Base-by-base conservation (phyloP, 2,797 vertebrate genomes). In the Enteromius viviparus region DNA sequence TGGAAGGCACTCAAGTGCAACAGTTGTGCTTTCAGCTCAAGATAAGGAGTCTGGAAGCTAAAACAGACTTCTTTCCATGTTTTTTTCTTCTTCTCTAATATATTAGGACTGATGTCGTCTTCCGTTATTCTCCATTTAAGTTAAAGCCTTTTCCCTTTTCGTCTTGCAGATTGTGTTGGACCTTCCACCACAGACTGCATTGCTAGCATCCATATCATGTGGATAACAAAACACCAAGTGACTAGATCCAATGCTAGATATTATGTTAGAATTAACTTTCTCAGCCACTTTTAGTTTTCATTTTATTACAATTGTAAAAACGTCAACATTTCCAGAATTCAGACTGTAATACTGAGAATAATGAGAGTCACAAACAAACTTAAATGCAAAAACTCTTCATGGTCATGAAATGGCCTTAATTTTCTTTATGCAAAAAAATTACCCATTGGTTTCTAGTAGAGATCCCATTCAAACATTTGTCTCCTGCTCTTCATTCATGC, bases 1-100 rank as follows among this genome's bases (percentile, higher is more conserved):
- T 87, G 86, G 86, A 85, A 58, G 23, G 53, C 66, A 42, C 37
- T 87, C 84, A 87, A 85, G 78, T 66, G 69, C 75, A 79, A 77
- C 80, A 84, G 70, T 62, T 85, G 77, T 85, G 78, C 76, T 82
- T 84, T 85, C 75, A 82, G 47, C 34, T 32, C 34, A 26, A 80
- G 87, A 84, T 71, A 80, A 69, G 77, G 53, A 65, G 76, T 45
- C 40, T 75, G 49, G 83, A 82, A 29, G 84, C 53, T 82, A 37
- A 23, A 84, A 40, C 40, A 45, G 60, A 76, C 45, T 72, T n/a
- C 76, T 79, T 69, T 62, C 23, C 69, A 60, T 81, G 49, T 32
- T 37, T 6, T 45, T 47, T 49, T n/a, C n/a, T 75, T 47, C 74
- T 17, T 51, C 17, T 9, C 21, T 65, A 66, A 21, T 42, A 40